Base-by-base conservation (phyloP, 2,888 invertebrate species). In the Caenorhabditis imperialis region DNA sequence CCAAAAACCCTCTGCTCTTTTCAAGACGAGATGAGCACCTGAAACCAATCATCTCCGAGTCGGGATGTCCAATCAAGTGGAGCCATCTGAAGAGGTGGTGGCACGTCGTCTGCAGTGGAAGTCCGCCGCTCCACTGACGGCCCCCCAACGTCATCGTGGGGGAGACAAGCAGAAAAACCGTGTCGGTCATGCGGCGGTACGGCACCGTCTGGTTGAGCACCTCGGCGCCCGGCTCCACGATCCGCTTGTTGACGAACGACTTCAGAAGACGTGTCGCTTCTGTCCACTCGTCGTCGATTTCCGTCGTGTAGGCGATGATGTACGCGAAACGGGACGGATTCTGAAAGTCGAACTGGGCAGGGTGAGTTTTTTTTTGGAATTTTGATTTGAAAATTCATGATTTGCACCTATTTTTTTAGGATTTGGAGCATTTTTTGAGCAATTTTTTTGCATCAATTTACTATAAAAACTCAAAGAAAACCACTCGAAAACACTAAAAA, bases 161-260 rank as follows among this genome's bases (percentile, higher is more conserved):
- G 57, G 81, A 79, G 45, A 83, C 84, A 44, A 84, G 78, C 61
- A 84, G 75, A 69, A 84, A 76, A 70, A 83, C 76, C 48, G 79
- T 81, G 55, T 84, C 77, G 10, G 75, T 50, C 57, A 81, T 45
- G 10, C 61, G 57, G 2, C 58, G 48, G 12, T 60, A 55, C 4
- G 55, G 48, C 35, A 79, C 55, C 0, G 79, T 79, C n/a, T 35
- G 30, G 35, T 62, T 54, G n/a, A 79, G 51, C 1, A 48, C 20
- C 14, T 79, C 75, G 7, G 48, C 40, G 38, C 77, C 79, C 6
- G 79, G 79, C 16, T 79, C 79, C 23, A 22, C 12, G n/a, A 22
- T n/a, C 25, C 48, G 48, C 10, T 44, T 38, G 25, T 57, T 37
- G 12, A 72, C 54, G 40, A 69, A 77, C 14, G 53, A 8, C 27